A percentile compares a stretch with the other conserved stretches of the same genome.
phyloP scores from a whole-genome alignment of 2,888 invertebrate species.

The Sesamia inferens region DNA sequence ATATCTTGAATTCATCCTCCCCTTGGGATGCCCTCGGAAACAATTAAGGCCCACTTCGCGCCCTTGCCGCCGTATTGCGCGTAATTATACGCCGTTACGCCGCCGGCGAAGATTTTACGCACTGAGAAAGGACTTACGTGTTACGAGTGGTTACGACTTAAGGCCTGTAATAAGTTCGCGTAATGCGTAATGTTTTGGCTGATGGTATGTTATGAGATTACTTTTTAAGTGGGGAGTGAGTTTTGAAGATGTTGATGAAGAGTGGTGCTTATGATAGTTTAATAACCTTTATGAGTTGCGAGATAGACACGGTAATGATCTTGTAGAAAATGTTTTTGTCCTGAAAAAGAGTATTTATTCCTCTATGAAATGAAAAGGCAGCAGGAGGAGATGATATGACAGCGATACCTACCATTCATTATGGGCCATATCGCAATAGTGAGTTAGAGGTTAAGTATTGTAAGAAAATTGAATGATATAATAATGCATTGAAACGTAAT shows the following conservation, averaged over 20 bases:
- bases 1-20: slow-evolving; percentile 74
- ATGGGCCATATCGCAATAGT: too few species aligned
- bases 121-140: slow-evolving; percentile 74
- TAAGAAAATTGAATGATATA: too few species aligned
- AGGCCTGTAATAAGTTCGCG: slow-evolving; percentile 75
- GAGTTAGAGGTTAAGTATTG: too few species aligned
- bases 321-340: not conserved
- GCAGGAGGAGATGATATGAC: not conserved
- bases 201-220: slow-evolving; percentile 45
- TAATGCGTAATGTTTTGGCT: slow-evolving; percentile 65
- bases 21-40: slow-evolving; percentile 71
- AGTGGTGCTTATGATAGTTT: slow-evolving; percentile 28
- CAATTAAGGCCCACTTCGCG: slow-evolving; percentile 78
- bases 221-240: slow-evolving; percentile 50
- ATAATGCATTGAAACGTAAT: too few species aligned
- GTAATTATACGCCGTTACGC: slow-evolving; percentile 84
- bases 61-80: slow-evolving; percentile 72
- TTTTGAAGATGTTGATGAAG: slow-evolving; percentile 30
- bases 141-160: slow-evolving; percentile 64
- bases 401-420: not conserved
- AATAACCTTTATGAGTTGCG: slow-evolving; percentile 4
- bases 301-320: not conserved
- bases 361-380: not conserved
- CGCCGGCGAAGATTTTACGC: slow-evolving; percentile 84
- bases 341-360: not conserved